Evolutionary conservation across 2,113 vertebrate species (phyloP), one percentile per base, ranked within the genome.

Genomic region (Potamarius usumacintae): DNA sequence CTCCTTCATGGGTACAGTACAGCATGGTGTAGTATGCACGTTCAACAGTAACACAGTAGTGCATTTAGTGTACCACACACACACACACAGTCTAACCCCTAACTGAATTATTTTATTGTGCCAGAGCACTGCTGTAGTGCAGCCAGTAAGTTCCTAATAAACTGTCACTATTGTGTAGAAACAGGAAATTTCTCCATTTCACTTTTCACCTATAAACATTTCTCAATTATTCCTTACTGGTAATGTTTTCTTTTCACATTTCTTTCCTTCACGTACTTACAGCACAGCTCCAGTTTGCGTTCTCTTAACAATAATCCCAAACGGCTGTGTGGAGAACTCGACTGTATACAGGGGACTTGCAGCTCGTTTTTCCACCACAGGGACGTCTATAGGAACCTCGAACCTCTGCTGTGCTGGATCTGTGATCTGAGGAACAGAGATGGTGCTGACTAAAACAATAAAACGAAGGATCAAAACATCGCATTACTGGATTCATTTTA

Each of bases 311-410:
- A 94, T 55, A 65, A 96, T 65, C 5, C 96, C 96, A n/a, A 96
- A 97, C 0, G 95, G 96, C 11, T 96, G 90, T 89, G 91, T 79
- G 69, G 95, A 96, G 81, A 96, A 90, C 86, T 97, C 94, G 11
- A 97, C 88, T 0, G 90, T 83, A 50, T 97, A 97, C 25, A 93
- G 72, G 0, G 96, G 95, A 57, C 86, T 94, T 55, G 93, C 87
- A 0, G 95, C 95, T 90, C 90, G 95, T 92, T 94, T 92, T 2
- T 34, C 91, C 25, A 79, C 91, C 0, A 5, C 86, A 30, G 96
- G 96, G 22, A 96, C 94, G 0, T 94, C 91, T 0, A 96, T 93
- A 0, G 95, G 96, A n/a, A 96, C 96, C 89, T 96, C 96, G 0
- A 95, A 98, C 6, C 97, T 94, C 2, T 94, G 87, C 58, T 83